phyloP scores from a whole-genome alignment of 2,888 invertebrate genomes.

The Fragum fragum region DNA sequence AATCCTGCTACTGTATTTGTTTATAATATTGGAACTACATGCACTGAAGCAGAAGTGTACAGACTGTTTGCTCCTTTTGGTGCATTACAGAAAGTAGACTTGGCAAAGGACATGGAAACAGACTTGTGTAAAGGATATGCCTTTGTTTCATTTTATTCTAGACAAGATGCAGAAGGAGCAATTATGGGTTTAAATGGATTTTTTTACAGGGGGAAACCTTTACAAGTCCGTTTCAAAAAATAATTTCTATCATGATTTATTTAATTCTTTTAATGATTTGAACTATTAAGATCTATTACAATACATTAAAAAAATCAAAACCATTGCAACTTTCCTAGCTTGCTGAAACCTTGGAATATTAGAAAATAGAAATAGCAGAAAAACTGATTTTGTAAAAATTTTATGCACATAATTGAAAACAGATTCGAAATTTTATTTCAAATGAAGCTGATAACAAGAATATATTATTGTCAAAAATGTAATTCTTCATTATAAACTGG shows the following conservation, averaged over 20 bases:
- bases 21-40: slow-evolving; percentile 86
- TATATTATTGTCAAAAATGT: no score
- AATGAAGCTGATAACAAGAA: no score
- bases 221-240: slow-evolving; percentile 84
- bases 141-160: slow-evolving; percentile 87
- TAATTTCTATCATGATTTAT: background rate
- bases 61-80: slow-evolving; percentile 86
- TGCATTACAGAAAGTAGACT: slow-evolving; percentile 85
- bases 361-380: no score
- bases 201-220: slow-evolving; percentile 83
- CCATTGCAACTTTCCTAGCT: no score
- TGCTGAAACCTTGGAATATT: no score
- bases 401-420: no score
- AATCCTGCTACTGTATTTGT: slow-evolving; percentile 81
- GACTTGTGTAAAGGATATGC: slow-evolving; percentile 86
- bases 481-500: no score
- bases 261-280: no score
- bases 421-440: no score
- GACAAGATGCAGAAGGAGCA: slow-evolving; percentile 85
- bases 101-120: slow-evolving; percentile 84
- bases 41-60: slow-evolving; percentile 85
- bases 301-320: no score
- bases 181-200: slow-evolving; percentile 86
- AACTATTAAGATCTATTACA: no score
- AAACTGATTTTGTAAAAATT: no score